Evolutionary conservation across 2,797 vertebrate species (phyloP).

Genomic region (Limnodromus scolopaceus): DNA sequence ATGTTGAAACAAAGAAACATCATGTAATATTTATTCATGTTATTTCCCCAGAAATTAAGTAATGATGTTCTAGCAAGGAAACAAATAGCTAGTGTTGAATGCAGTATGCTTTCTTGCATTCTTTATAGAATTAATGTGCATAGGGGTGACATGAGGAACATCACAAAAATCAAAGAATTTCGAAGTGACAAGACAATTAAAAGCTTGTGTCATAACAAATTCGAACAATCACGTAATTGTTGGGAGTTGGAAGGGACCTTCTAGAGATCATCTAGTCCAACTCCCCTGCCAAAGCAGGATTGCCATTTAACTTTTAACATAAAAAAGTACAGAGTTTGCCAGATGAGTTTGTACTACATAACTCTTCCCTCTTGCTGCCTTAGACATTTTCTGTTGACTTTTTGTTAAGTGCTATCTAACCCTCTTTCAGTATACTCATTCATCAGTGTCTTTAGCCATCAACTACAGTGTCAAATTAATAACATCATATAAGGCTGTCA

Average conservation of each 20-base stretch:
- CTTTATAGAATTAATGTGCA: neutral
- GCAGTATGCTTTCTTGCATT: neutral
- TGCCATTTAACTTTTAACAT: neutral
- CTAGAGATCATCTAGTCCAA: no score
- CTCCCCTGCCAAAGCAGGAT: no score
- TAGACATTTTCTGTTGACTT: neutral
- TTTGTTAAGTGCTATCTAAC: neutral
- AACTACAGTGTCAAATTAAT: neutral
- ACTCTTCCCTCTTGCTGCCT: neutral
- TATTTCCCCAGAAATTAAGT: neutral
- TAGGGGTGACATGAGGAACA: neutral
- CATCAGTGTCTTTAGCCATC: neutral
- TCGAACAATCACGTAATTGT: neutral
- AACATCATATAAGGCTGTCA: neutral
- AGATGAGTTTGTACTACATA: neutral
- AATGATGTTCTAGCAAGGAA: neutral
- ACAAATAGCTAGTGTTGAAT: neutral
- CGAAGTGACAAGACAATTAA: neutral
- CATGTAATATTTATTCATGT: neutral
- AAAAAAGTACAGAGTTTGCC: neutral
- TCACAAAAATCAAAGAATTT: neutral
- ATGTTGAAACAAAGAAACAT: neutral
- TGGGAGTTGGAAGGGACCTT: no score
- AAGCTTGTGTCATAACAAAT: neutral
- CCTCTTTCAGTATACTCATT: rapidly evolving